Percentiles rank a stretch among this genome's conserved stretches.
phyloP scores from a whole-genome alignment of 2,113 vertebrate species.

The Suricata suricatta region DNA sequence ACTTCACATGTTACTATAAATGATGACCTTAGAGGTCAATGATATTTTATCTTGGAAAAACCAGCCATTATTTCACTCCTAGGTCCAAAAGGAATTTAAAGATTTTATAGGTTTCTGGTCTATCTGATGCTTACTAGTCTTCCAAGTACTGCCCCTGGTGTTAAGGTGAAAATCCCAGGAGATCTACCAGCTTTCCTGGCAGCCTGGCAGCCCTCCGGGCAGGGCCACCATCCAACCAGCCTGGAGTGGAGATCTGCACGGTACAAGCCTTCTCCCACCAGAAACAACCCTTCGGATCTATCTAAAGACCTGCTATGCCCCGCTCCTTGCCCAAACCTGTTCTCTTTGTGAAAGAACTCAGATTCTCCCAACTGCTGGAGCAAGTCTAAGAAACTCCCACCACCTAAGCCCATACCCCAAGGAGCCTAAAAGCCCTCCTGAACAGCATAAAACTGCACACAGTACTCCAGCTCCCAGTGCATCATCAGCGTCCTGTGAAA shows the following conservation, averaged over 20 bases:
- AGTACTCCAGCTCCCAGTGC: not conserved
- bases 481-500: not conserved
- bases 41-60: not conserved
- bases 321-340: not conserved
- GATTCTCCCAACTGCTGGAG: not conserved
- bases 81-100: not conserved
- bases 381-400: not conserved
- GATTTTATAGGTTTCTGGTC: not conserved
- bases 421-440: not conserved
- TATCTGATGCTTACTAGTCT: not conserved
- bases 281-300: not conserved
- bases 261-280: too few relatives aligned
- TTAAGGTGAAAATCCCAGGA: not conserved
- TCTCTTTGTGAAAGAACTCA: not conserved
- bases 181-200: not conserved
- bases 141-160: not conserved
- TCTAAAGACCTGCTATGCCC: not conserved
- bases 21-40: not conserved
- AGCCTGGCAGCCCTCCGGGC: not conserved
- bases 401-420: not conserved
- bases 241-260: not conserved
- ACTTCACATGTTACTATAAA: not conserved
- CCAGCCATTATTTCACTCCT: not conserved
- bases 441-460: not conserved
- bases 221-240: not conserved